These are phyloP conservation scores for Pimephales promelas DNA, from an alignment of 2,113 vertebrate species.

Conservation along the genomic window DNA sequence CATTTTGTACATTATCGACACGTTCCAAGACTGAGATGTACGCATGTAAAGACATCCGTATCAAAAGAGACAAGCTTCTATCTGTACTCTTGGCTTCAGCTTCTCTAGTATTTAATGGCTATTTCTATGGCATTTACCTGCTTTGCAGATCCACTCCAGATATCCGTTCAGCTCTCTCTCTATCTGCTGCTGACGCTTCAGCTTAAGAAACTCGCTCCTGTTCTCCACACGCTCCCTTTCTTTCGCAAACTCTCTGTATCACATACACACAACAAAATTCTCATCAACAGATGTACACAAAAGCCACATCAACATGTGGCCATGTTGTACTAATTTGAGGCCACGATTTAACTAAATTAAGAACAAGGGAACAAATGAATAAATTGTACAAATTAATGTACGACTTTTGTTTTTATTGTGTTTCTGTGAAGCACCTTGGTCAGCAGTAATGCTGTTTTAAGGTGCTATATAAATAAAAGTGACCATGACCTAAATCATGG, in stretches of 20 bases:
- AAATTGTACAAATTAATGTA: too few species aligned
- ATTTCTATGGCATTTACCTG: constrained; percentile 73
- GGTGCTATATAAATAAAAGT: too few species aligned
- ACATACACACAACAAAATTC: constrained; percentile 45
- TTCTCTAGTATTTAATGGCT: constrained; percentile 14
- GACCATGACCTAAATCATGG: too few species aligned
- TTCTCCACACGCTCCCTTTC: constrained; percentile 93
- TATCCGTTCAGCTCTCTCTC: constrained; percentile 93
- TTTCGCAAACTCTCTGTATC: constrained; percentile 90
- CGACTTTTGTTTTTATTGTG: too few species aligned
- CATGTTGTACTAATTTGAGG: background rate
- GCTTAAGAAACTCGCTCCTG: constrained; percentile 89
- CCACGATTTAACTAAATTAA: background rate
- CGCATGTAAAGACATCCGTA: background rate
- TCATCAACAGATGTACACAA: constrained; percentile 14
- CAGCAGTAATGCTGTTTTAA: too few species aligned
- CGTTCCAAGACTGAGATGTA: background rate
- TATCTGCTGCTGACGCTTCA: constrained; percentile 91
- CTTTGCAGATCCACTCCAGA: constrained; percentile 96
- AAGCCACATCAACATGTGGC: constrained; percentile 13
- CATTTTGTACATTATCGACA: background rate
- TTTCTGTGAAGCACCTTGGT: too few species aligned
- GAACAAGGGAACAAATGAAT: background rate
- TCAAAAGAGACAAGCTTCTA: constrained; percentile 4
- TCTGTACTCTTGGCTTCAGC: constrained; percentile 33